Base-by-base conservation (phyloP, 2,888 invertebrate genomes). In the Patella ulyssiponensis region DNA sequence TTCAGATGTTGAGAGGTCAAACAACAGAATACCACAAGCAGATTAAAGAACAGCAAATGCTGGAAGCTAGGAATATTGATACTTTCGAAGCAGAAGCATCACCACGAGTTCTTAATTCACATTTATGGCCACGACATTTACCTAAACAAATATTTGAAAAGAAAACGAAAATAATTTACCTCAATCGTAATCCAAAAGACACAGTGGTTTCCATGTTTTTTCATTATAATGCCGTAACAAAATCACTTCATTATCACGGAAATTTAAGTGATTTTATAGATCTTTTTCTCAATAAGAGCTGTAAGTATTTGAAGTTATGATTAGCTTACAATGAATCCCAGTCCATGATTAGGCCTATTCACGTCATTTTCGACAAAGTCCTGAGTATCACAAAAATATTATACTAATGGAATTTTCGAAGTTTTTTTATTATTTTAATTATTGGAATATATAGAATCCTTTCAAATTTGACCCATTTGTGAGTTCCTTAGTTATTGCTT, bases 151-250 rank as follows among this genome's bases (percentile, higher is more conserved):
- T 77, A 11, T 70, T 77, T 33, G 73, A 80, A 54, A 81, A 79
- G 75, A 77, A 77, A 53, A 75, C 79, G 52, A 82, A 82, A 70
- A 73, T 81, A 23, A 71, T 83, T 12, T 78, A 74, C 54, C 69
- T 80, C 54, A 58, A 75, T 9, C 76, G 82, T 20, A 82, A 83
- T 33, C 76, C 81, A 7, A 83, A 82, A 64, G 83, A 83, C 71
- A 74, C 80, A 4, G 76, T 78, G 12, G 80, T 82, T 56, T 83
- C 83, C 14, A 71, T 75, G 53, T 83, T 76, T 44, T 56, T 80
- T 58, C 81, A 80, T 58, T 70, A 11, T 27, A 27, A 69, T 20
- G 77, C 81, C 14, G 69, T 78, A 20, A 56, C 56, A 14, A 20
- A 15, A 23, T 54, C 64, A 20, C 79, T 79, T 53, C 79, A 74